Base-by-base conservation (phyloP, 2,113 vertebrate species). In the Urocolius indicus region DNA sequence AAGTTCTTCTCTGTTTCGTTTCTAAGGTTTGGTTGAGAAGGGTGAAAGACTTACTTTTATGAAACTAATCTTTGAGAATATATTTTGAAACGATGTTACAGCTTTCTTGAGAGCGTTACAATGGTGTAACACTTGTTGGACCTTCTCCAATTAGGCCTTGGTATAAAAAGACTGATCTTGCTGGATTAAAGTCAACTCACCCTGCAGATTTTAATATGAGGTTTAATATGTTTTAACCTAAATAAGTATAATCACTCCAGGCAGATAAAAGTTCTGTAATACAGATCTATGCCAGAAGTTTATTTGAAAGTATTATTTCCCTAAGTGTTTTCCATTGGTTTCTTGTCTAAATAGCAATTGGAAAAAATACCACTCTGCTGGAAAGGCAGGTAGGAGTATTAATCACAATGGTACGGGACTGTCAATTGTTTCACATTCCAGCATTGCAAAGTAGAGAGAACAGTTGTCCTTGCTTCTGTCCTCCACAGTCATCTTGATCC, bases 41-140 rank as follows among this genome's bases (percentile, higher is more conserved):
- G 29, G 27, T 79, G 34, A 84, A 89, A 69, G 58, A 59, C 51
- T 32, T 38, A 34, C 51, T 83, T 91, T 88, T 62, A 52, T 71
- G 54, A 90, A 81, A 82, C 6, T 51, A 49, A 71, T 79, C n/a
- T 85, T 80, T 45, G 30, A 90, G 94, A 91, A 76, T 93, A 75
- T 84, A 87, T 94, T 93, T 80, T 45, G 13, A 86, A 65, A 79
- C 86, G 52, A 58, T 77, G 3, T 6, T 66, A 16, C 32, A 38
- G 34, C 5, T 0, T 68, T 34, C 62, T 69, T 67, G 73, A 95
- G 48, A 81, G n/a, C 2, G 14, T 78, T 80, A 89, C 89, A 95
- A 12, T 1, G 11, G 26, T 72, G 45, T 45, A 87, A 21, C 36
- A 32, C 91, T 95, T 95, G 21, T 49, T 74, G 69, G 87, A 6